Percentiles rank a stretch among this genome's conserved stretches.
These are phyloP conservation scores for Vireo griseus DNA, from an alignment of 2,797 vertebrate species.

Conservation along the genomic window DNA sequence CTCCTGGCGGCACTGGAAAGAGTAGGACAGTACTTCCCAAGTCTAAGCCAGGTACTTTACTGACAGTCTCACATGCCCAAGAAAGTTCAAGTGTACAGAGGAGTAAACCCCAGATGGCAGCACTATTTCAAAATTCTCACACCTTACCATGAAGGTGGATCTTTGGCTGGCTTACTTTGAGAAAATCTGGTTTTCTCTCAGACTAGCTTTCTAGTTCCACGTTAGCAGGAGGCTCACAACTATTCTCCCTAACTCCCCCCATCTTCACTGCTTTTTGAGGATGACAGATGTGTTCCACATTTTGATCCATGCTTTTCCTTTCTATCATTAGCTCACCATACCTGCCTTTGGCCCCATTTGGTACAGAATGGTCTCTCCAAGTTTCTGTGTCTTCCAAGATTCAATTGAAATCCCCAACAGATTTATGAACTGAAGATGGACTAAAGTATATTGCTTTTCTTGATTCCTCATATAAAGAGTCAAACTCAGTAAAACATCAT, in stretches of 20 bases:
- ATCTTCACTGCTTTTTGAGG: not conserved
- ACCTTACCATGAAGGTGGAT: not conserved
- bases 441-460: not conserved
- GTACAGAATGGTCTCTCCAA: not conserved
- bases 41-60: not conserved
- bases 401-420: not conserved
- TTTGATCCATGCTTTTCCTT: not conserved
- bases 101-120: not conserved
- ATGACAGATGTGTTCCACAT: not conserved
- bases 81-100: not conserved
- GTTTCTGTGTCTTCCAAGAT: not conserved
- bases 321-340: not conserved
- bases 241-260: not conserved
- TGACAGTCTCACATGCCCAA: not conserved
- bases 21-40: not conserved
- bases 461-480: not conserved
- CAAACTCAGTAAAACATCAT: not conserved
- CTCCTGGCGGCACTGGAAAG: not conserved
- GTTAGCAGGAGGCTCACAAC: not conserved
- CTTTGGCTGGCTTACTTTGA: not conserved
- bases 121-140: not conserved
- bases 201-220: not conserved
- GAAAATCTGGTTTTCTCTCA: not conserved
- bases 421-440: not conserved
- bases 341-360: not conserved